A percentile compares a stretch with the other conserved stretches of the same genome.
phyloP scores from a whole-genome alignment of 2,113 vertebrate species.

The Carollia perspicillata region DNA sequence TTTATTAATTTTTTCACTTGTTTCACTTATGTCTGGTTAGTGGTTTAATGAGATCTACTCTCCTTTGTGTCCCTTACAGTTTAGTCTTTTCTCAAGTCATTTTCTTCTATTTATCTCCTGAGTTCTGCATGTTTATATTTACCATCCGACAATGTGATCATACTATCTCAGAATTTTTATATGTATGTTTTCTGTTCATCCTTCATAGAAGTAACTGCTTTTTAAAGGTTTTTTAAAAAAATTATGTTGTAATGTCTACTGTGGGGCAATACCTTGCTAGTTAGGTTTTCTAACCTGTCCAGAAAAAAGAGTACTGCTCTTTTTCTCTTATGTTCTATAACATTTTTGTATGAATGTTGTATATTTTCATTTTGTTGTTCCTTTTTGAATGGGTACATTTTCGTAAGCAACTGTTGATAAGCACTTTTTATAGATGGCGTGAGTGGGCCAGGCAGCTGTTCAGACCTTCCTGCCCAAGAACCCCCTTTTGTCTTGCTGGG shows the following conservation, averaged over 20 bases:
- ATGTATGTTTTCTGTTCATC: background rate
- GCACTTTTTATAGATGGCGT: background rate
- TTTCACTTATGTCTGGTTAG: background rate
- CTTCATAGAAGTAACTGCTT: background rate
- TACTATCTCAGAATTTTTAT: background rate
- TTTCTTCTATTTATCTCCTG: background rate
- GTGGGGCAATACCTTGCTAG: background rate
- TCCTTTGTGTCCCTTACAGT: background rate
- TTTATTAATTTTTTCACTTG: background rate
- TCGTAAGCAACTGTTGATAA: background rate
- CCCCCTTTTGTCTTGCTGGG: background rate
- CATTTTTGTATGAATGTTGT: background rate
- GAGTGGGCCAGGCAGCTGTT: background rate
- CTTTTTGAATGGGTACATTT: background rate
- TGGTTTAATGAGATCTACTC: background rate
- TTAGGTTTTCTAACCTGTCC: background rate
- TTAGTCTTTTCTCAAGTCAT: background rate
- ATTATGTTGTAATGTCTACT: background rate
- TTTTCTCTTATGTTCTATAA: background rate
- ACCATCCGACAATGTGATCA: background rate
- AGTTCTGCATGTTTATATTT: background rate
- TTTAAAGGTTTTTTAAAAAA: background rate
- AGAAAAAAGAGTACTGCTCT: background rate
- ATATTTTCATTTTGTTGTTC: background rate
- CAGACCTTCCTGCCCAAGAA: background rate